Percentiles rank a stretch among this genome's conserved stretches.
These are phyloP conservation scores for Ophion slaviceki DNA, from an alignment of 2,888 invertebrate genomes.

Conservation along the genomic window DNA sequence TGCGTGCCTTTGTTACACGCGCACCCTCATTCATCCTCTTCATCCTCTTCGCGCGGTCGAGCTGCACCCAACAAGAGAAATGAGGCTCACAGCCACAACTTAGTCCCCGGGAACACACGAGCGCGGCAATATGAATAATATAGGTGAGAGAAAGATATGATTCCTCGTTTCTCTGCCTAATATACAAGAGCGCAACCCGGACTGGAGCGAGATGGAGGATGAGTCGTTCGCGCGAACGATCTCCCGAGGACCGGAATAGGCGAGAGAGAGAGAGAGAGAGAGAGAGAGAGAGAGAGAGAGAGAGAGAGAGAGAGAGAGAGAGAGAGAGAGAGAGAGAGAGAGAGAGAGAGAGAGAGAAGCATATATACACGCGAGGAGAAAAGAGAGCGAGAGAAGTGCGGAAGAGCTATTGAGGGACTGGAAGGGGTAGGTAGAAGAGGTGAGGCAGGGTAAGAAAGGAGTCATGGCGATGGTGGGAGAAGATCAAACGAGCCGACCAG, in stretches of 20 bases:
- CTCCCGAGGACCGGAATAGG: constrained; percentile 25
- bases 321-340: too few relatives aligned
- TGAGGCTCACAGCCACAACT: constrained; percentile 60
- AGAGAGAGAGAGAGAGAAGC: too few relatives aligned
- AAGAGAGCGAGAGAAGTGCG: too few relatives aligned
- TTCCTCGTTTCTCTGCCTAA: constrained; percentile 38
- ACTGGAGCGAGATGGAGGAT: constrained; percentile 49
- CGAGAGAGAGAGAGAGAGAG: constrained; percentile 66
- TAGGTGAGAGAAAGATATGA: constrained; percentile 68
- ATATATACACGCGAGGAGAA: too few relatives aligned
- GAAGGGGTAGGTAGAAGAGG: too few relatives aligned
- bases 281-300: constrained; percentile 58
- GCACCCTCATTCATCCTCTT: constrained; percentile 6
- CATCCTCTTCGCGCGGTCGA: not conserved
- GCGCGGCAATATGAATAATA: constrained; percentile 81
- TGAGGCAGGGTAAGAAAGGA: too few relatives aligned
- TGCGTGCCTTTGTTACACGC: constrained; percentile 2
- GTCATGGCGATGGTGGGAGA: too few relatives aligned
- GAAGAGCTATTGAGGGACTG: too few relatives aligned
- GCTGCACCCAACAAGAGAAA: constrained; percentile 34
- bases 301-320: constrained; percentile 66
- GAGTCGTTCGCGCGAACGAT: constrained; percentile 63
- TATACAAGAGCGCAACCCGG: constrained; percentile 41
- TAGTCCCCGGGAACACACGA: constrained; percentile 68
- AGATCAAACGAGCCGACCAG: too few relatives aligned